Conservation (phyloP, 2,113 vertebrate species). For the Onychostoma macrolepis region DNA sequence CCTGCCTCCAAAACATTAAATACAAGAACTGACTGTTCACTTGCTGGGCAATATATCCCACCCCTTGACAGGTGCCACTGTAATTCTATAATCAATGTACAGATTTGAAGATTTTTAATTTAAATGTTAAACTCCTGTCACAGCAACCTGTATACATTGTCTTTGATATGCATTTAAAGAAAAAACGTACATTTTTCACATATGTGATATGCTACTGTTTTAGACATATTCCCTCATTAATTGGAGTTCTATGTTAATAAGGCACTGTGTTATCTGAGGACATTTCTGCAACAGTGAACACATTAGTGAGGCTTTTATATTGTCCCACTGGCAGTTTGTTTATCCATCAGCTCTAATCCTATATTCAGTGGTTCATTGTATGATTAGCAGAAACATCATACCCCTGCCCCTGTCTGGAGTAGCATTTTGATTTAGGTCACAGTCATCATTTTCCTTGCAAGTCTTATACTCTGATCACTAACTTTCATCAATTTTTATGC, state of each 20-base stretch:
- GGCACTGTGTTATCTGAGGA: conserved; percentile 36
- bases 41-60: too few relatives aligned
- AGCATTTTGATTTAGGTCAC: conserved; percentile 65
- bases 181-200: neutral
- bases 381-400: conserved; percentile 33
- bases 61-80: too few relatives aligned
- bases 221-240: conserved; percentile 36
- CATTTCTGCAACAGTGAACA: conserved; percentile 23
- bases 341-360: conserved; percentile 33
- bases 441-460: conserved; percentile 63
- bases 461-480: conserved; percentile 64
- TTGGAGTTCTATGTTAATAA: conserved; percentile 21
- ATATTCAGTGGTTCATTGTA: conserved; percentile 38
- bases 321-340: conserved; percentile 33
- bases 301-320: conserved; percentile 31
- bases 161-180: conserved; percentile 6
- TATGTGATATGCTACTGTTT: neutral
- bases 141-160: neutral
- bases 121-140: neutral
- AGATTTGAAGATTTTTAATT: neutral
- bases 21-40: too few relatives aligned
- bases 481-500: conserved; percentile 68
- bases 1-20: too few relatives aligned
- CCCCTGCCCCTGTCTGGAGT: conserved; percentile 57
- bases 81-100: too few relatives aligned